Base-by-base conservation (phyloP, 2,888 invertebrate genomes). In the Pammene aurita region DNA sequence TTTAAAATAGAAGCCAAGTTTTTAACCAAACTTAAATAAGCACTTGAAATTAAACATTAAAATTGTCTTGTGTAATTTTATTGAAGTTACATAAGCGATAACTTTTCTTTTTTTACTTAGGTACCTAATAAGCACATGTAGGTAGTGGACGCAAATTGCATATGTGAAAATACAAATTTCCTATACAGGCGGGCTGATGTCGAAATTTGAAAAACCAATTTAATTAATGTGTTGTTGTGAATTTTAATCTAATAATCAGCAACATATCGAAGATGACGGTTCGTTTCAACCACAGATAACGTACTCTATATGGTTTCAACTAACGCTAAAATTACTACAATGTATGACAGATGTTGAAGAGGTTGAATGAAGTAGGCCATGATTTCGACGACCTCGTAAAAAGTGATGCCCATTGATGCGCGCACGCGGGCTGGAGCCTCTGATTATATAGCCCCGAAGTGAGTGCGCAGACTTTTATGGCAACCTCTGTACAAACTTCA, bases 301-400 rank as follows among this genome's bases (percentile, higher is more conserved):
- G 26, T 26, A 2, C 26, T 26, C 4, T 26, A 26, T 26, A 26
- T 26, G 26, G n/a, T 68, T 50, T 57, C 52, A 63, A 63, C 26
- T 10, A 11, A 35, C 57, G 35, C 52, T 58, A 63, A 58, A 38
- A 35, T 18, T 63, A 48, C n/a, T 50, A 35, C 16, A 46, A 26
- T 26, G 26, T 26, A 26, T 57, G 68, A 57, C 57, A 82, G 79
- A 77, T 80, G 83, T 80, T 80, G 70, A 75, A 78, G 77, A 76
- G 78, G 71, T 81, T 81, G 80, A 85, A 84, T 83, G 80, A 75
- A 77, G 72, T 70, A 52, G 69, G 70, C 72, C 72, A 72, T 73
- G 73, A 73, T 76, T 77, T 73, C 76, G 78, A 77, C 76, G 79
- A 76, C 74, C 75, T 75, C 72, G 66, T 73, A 76, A 77, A 78